phyloP scores from a whole-genome alignment of 1,140 invertebrate species.

The Steinernema feltiae region DNA sequence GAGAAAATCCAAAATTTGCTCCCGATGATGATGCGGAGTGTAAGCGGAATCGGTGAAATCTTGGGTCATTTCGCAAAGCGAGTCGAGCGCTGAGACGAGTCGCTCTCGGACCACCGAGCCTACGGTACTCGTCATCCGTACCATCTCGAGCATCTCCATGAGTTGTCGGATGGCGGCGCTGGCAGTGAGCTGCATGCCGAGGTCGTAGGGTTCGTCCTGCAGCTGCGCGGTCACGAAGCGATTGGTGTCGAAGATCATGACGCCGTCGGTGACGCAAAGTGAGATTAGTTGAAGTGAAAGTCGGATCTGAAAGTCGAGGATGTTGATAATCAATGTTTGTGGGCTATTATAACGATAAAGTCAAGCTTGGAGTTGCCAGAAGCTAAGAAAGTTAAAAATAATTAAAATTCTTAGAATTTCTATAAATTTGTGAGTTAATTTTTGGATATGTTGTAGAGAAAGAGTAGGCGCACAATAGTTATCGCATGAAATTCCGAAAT shows the following conservation, averaged over 20 bases:
- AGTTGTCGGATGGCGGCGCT: conserved; percentile 74
- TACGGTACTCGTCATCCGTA: conserved; percentile 65
- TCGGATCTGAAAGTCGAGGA: no score
- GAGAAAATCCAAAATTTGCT: conserved; percentile 74
- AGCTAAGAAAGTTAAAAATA: no score
- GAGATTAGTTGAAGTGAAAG: conserved; percentile 94
- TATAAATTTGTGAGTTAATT: no score
- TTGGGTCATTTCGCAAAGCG: conserved; percentile 85
- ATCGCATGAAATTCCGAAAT: no score
- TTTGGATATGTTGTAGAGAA: no score
- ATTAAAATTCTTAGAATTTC: no score
- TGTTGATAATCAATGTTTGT: no score
- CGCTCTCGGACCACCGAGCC: conserved; percentile 62
- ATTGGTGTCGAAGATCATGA: conserved; percentile 61
- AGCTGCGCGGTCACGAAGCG: conserved; percentile 41
- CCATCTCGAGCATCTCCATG: conserved; percentile 76
- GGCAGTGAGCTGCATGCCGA: conserved; percentile 65
- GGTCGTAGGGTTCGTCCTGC: conserved; percentile 55
- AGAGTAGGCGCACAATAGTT: no score
- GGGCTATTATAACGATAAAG: no score
- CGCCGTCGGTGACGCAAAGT: conserved; percentile 88
- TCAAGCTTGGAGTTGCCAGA: no score
- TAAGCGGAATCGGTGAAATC: conserved; percentile 99
- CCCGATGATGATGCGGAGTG: conserved; percentile 89
- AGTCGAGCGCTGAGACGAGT: conserved; percentile 75